Evolutionary conservation across 1,140 invertebrate genomes (phyloP).

Genomic region (Drosophila pseudoananassae): DNA sequence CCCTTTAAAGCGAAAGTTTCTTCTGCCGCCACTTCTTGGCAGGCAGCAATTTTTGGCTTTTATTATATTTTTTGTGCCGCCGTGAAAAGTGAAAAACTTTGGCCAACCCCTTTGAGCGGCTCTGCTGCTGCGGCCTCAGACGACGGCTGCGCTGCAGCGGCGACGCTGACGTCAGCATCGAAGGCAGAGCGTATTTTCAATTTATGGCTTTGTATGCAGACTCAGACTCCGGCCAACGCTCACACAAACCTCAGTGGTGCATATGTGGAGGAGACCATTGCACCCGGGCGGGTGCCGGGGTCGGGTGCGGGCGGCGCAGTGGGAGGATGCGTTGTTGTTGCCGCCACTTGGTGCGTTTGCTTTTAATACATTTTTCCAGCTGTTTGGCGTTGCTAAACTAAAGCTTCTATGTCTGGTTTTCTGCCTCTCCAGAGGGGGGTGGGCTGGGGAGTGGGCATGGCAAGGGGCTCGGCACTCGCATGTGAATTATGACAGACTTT

Average conservation of each 20-base stretch:
- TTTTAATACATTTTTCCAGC: slow-evolving; percentile 78
- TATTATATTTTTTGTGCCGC: slow-evolving; percentile 45
- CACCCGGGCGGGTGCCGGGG: slow-evolving; percentile 35
- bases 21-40: slow-evolving; percentile 43
- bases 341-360: slow-evolving; percentile 66
- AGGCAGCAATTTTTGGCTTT: slow-evolving; percentile 69
- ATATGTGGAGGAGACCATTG: slow-evolving; percentile 56
- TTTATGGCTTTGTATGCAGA: slow-evolving; percentile 71
- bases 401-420: slow-evolving; percentile 62
- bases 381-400: slow-evolving; percentile 69
- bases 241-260: slow-evolving; percentile 30
- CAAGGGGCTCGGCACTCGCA: slow-evolving; percentile 53
- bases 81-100: slow-evolving; percentile 65
- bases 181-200: slow-evolving; percentile 69
- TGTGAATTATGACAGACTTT: slow-evolving; percentile 81
- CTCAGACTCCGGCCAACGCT: slow-evolving; percentile 37
- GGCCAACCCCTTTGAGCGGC: slow-evolving; percentile 63
- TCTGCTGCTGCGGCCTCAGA: slow-evolving; percentile 19
- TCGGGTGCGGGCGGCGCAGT: slow-evolving; percentile 1
- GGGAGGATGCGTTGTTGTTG: slow-evolving; percentile 13
- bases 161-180: slow-evolving; percentile 47
- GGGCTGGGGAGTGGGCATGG: background rate
- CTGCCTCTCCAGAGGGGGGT: slow-evolving; percentile 3
- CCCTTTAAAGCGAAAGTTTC: slow-evolving; percentile 69
- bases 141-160: slow-evolving; percentile 18